These are phyloP conservation scores for Dolomedes plantarius DNA, from an alignment of 2,888 invertebrate genomes.

Conservation along the genomic window DNA sequence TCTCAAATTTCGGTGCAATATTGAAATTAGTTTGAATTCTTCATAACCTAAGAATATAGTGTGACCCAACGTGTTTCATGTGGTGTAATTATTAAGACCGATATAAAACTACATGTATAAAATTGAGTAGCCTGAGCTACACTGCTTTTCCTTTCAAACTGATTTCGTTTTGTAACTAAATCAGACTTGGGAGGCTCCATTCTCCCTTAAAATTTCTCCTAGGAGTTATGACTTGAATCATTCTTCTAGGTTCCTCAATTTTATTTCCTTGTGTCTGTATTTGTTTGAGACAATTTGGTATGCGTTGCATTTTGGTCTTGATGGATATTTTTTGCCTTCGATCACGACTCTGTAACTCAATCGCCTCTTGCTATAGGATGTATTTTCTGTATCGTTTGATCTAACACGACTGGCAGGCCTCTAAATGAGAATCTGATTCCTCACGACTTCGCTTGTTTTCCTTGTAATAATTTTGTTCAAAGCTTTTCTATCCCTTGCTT, in stretches of 20 bases:
- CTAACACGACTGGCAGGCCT: neutral
- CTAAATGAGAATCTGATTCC: neutral
- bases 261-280: neutral
- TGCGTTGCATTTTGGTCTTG: neutral
- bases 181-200: too few species aligned
- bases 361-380: neutral
- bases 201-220: too few species aligned
- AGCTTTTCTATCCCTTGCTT: constrained; percentile 13
- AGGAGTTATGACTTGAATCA: too few species aligned
- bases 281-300: neutral
- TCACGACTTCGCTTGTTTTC: constrained; percentile 54
- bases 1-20: too few species aligned
- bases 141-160: too few species aligned
- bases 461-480: constrained; percentile 4
- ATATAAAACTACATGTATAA: too few species aligned
- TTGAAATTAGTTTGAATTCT: too few species aligned
- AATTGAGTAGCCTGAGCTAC: too few species aligned
- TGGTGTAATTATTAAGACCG: too few species aligned
- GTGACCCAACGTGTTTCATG: too few species aligned
- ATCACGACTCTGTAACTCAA: neutral
- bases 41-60: too few species aligned
- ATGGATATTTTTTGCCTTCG: neutral
- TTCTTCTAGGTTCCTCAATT: neutral
- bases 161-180: too few species aligned
- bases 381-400: neutral